Evolutionary conservation across 53 echinoderm and acorn worm species (phyloP), one percentile per base, ranked within the genome.

Genomic region (Apostichopus leukothele): DNA sequence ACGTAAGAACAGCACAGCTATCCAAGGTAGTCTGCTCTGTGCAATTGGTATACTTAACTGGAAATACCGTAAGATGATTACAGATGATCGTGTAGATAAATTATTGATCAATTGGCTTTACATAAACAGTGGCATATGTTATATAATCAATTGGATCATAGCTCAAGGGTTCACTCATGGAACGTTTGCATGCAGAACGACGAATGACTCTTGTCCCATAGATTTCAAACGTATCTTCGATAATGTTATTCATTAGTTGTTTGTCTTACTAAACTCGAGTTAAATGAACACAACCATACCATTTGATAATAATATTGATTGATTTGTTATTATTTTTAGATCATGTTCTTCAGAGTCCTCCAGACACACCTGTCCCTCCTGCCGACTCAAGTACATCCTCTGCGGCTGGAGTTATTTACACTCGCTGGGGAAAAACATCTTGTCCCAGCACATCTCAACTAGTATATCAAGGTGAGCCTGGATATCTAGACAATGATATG

Each of bases 381-480:
- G 53, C n/a, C 7, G 19, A 26, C 1, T 16, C 22, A n/a, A 50
- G 5, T 51, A 52, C 52, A 50, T 79, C 79, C 50, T 79, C 54
- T 4, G 11, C 14, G 11, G 18, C 79, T 19, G 79, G 79, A 18
- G 53, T 79, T 14, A 79, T 52, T 52, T 79, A 79, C 79, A 79
- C 79, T 18, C 53, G 79, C 1, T 79, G 79, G 79, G 79, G 79
- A 9, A 52, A 79, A 53, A 79, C 79, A 53, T 54, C 79, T 53
- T 79, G 79, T 16, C 79, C 79, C 12, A 79, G 79, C 79, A 79
- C 79, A n/a, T 79, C 79, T 52, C 79, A 79, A 52, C 79, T 79
- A 18, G 79, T 79, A 53, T 79, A 79, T 50, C 13, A 79, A 7
- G 79, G 79, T 79, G 16, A 75, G 20, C 39, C 12, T 16, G 16